These are phyloP conservation scores for Drosophila malerkotliana DNA, from an alignment of 1,140 invertebrate species.

Conservation along the genomic window DNA sequence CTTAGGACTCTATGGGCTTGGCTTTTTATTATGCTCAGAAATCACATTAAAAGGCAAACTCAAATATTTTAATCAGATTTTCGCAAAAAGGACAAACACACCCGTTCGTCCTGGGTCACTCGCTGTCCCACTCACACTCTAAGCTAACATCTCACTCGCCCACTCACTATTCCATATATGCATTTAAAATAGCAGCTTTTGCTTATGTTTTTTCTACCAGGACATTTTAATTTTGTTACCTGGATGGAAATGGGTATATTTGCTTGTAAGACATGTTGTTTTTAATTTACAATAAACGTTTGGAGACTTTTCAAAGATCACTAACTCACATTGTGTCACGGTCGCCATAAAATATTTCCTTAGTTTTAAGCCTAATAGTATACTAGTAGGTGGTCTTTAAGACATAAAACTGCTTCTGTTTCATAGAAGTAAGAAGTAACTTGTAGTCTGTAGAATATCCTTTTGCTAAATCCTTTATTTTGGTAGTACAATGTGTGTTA, in stretches of 20 bases:
- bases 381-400: too few relatives aligned
- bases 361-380: too few relatives aligned
- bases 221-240: slow-evolving; percentile 30
- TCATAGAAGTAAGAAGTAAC: slow-evolving; percentile 6
- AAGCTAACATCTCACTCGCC: background rate
- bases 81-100: slow-evolving; percentile 73
- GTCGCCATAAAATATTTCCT: too few relatives aligned
- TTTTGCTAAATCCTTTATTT: slow-evolving; percentile 13
- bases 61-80: slow-evolving; percentile 84
- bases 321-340: background rate
- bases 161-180: slow-evolving; percentile 4
- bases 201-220: background rate
- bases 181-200: slow-evolving; percentile 24
- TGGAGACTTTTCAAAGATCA: background rate
- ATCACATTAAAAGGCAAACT: slow-evolving; percentile 84
- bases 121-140: background rate
- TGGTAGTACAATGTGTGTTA: slow-evolving; percentile 76
- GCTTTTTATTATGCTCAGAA: slow-evolving; percentile 83
- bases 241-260: background rate
- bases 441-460: background rate
- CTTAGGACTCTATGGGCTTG: slow-evolving; percentile 29
- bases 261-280: background rate
- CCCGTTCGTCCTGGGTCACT: slow-evolving; percentile 27
- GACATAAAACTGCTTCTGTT: background rate
- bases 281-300: background rate